Base-by-base conservation (phyloP, 2,888 invertebrate species). In the Silvanus unidentatus region DNA sequence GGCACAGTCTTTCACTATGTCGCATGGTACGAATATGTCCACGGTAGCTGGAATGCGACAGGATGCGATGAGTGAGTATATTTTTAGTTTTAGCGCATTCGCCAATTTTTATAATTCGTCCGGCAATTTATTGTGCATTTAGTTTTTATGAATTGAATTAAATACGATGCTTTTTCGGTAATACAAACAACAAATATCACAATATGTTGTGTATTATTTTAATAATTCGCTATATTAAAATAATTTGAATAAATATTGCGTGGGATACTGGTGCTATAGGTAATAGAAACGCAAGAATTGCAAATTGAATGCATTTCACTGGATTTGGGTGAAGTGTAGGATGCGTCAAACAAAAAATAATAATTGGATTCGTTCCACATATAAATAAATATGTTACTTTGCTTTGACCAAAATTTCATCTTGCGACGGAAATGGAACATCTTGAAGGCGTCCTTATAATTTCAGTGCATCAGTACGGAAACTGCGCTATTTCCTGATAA, bases 1-100 rank as follows among this genome's bases (percentile, higher is more conserved):
- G 90, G 88, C 89, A 14, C 95, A 95, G 71, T 91, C 92, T 39
- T 96, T 95, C 75, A 88, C 92, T 50, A 94, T 95, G 91, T 84
- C 91, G 39, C 93, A 94, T 72, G 81, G 89, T 44, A 85, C 91
- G 63, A 93, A 93, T 70, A 94, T 94, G 93, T 86, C 89, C 54
- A 86, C 90, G 43, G 89, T 90, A 32, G 76, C 81, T 39, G 90
- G 90, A 57, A 91, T 92, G 83, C 80, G 93, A 59, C 88, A 88
- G 70, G 88, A 88, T 68, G 79, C 86, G 57, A 87, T 87, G 85
- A 86, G 87, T 86, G 73, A 81, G 81, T 75, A 47, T 36, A 12
- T 44, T 9, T 32, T n/a, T 14, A 43, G 22, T 13, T 14, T n/a
- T 44, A 16, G 12, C 12, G 1, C 38, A 2, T 35, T 27, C n/a